These are phyloP conservation scores for Laterallus jamaicensis DNA, from an alignment of 2,113 vertebrate genomes.

Conservation along the genomic window DNA sequence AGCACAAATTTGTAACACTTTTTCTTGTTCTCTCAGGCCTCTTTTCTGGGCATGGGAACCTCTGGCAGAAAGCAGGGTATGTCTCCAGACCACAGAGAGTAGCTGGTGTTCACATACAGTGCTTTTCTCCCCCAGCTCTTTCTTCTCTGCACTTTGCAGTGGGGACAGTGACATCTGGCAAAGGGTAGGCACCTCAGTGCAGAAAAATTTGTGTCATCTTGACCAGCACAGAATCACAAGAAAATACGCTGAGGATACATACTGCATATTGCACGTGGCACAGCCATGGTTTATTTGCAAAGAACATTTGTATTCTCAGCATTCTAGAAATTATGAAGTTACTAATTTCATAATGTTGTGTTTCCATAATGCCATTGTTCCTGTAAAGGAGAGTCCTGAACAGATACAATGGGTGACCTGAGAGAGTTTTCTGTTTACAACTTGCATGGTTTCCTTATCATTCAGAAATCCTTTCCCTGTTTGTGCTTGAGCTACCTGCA, in stretches of 20 bases:
- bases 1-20: not conserved
- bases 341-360: not conserved
- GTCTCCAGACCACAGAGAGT: not conserved
- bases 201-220: not conserved
- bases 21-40: not conserved
- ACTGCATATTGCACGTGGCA: not conserved
- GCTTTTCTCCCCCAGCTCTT: accelerated
- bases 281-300: not conserved
- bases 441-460: not conserved
- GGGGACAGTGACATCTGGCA: not conserved
- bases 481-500: not conserved
- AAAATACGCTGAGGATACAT: not conserved
- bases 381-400: not conserved
- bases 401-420: not conserved
- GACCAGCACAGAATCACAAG: not conserved
- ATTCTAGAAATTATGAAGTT: not conserved
- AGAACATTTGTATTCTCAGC: not conserved
- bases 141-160: not conserved
- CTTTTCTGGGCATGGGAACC: not conserved
- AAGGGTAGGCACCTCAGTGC: not conserved
- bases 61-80: not conserved
- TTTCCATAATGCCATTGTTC: not conserved
- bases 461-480: not conserved
- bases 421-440: not conserved
- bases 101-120: not conserved